Conservation (phyloP, 2,113 vertebrate genomes). For the Muntiacus muntjak region DNA sequence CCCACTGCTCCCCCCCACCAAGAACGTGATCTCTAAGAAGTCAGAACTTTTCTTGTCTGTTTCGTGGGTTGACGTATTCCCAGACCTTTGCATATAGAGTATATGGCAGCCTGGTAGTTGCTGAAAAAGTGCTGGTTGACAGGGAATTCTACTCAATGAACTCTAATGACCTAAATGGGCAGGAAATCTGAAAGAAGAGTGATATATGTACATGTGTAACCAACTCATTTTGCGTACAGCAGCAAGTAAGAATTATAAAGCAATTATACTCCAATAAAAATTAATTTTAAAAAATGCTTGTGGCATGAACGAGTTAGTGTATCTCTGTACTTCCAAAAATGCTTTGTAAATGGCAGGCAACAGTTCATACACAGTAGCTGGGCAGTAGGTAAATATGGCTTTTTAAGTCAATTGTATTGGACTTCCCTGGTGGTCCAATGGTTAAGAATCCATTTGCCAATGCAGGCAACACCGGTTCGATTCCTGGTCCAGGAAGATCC, state of each 20-base stretch:
- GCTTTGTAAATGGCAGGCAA: background rate
- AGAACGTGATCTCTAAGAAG: background rate
- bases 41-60: background rate
- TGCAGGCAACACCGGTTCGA: rapidly evolving
- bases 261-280: background rate
- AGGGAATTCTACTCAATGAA: background rate
- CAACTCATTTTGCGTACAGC: background rate
- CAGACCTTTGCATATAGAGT: background rate
- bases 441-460: background rate
- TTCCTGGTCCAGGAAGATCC: background rate
- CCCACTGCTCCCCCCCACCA: background rate
- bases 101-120: too few relatives aligned
- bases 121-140: background rate
- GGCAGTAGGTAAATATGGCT: background rate
- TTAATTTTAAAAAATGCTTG: background rate
- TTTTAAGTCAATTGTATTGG: background rate
- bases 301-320: background rate
- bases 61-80: background rate
- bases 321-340: background rate
- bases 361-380: background rate
- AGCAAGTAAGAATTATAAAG: background rate
- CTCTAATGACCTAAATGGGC: background rate
- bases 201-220: background rate
- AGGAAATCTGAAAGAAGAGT: background rate
- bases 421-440: background rate